Base-by-base conservation (phyloP, 2,888 invertebrate genomes). In the Cephus pulcher region DNA sequence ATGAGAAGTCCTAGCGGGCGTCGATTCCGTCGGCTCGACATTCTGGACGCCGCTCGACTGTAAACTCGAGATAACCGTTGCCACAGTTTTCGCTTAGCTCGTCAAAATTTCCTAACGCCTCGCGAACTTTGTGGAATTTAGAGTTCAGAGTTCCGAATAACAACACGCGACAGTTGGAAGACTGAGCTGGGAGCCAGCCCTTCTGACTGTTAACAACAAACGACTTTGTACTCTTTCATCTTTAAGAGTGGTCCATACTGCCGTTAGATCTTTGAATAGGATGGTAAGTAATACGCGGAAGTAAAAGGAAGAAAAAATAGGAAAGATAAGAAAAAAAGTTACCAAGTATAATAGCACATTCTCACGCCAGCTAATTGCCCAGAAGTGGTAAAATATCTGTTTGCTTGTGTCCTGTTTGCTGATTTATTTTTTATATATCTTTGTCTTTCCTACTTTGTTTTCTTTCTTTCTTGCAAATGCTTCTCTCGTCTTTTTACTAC, bases 51-150 rank as follows among this genome's bases (percentile, higher is more conserved):
- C 74, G 74, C 74, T 74, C 74, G 74, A 74, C 74, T 37, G 74
- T 74, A 37, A 74, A 74, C 23, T n/a, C 34, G 23, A 35, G 74
- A 74, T 74, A 74, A 74, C 74, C 74, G n/a, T 35, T 74, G 12
- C 35, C 30, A 30, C 34, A 34, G 34, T 74, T 74, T 74, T 74
- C 35, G 74, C 74, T 74, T 74, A 35, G 32, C 35, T 34, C 34
- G 74, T 71, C 33, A 71, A 71, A 71, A 33, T 71, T 34, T 34
- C 15, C 71, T 32, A 34, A 56, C 56, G 56, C 56, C 9, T 56
- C 56, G 23, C 23, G 56, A 23, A 56, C 56, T 56, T 56, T 15
- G 23, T 23, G 56, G 56, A 56, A 56, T 56, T 56, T 2, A 56
- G 23, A 56, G 56, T 56, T 56, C 56, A 23, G 56, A 23, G 0